A percentile compares a stretch with the other conserved stretches of the same genome.
These are phyloP conservation scores for Sebastes kiyomatsui DNA, from an alignment of 2,797 vertebrate species.

Conservation along the genomic window DNA sequence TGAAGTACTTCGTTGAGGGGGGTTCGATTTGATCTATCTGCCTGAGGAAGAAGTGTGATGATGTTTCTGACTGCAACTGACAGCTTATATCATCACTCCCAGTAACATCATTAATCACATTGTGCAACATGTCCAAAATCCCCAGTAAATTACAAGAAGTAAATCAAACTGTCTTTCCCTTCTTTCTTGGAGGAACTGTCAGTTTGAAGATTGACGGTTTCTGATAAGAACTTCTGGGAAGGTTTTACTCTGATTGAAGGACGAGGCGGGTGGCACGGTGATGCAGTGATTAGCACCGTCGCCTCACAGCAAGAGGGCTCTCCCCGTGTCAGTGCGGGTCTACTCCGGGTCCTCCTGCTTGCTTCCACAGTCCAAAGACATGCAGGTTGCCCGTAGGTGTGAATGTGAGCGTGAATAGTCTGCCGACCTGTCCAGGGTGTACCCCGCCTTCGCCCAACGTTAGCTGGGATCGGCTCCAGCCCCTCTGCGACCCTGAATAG, in stretches of 20 bases:
- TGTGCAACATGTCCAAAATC: background rate
- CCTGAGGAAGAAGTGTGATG: background rate
- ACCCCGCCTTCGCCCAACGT: background rate
- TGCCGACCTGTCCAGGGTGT: background rate
- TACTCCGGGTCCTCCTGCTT: background rate
- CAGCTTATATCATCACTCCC: background rate
- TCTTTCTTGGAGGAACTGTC: background rate
- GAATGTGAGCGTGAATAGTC: background rate
- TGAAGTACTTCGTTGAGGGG: background rate
- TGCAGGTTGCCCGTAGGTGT: background rate
- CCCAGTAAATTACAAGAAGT: background rate
- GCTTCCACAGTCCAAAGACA: background rate
- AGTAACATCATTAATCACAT: background rate
- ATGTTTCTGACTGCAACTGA: background rate
- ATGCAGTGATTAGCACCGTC: too few relatives aligned
- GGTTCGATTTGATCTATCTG: constrained; percentile 2
- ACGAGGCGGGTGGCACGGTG: fast-evolving
- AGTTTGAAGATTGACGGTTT: background rate
- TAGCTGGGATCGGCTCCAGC: too few relatives aligned
- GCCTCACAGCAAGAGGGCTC: too few relatives aligned
- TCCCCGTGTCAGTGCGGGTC: background rate
- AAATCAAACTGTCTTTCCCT: background rate
- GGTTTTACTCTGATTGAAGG: background rate
- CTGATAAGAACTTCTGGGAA: background rate
- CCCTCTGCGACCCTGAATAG: too few relatives aligned